These are phyloP conservation scores for Cyprinodon diabolis DNA, from an alignment of 2,797 vertebrate genomes.

Conservation along the genomic window DNA sequence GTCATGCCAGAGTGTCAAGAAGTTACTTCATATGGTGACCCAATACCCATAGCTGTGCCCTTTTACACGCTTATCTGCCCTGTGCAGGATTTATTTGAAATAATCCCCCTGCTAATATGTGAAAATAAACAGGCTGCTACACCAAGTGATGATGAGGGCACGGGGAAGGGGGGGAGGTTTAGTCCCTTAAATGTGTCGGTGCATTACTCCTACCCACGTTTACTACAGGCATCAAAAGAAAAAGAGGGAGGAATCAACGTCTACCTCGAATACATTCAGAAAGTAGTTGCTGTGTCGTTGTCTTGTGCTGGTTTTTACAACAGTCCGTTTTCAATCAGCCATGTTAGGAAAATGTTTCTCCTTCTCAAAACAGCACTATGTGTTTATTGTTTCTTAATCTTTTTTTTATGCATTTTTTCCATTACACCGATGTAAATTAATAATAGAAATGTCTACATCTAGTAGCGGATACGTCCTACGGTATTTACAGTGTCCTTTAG, in stretches of 20 bases:
- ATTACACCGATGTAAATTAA: slow-evolving; percentile 82
- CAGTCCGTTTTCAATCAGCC: slow-evolving; percentile 90
- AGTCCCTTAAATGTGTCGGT: slow-evolving; percentile 38
- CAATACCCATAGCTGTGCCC: slow-evolving; percentile 33
- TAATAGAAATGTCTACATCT: slow-evolving; percentile 82
- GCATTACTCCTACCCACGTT: slow-evolving; percentile 50
- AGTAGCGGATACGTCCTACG: slow-evolving; percentile 71
- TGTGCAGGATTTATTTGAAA: slow-evolving; percentile 12
- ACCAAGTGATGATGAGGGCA: slow-evolving; percentile 50
- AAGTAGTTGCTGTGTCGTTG: slow-evolving; percentile 82
- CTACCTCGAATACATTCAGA: slow-evolving; percentile 88
- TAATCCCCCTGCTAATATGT: slow-evolving; percentile 39
- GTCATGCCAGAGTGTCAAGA: slow-evolving; percentile 47
- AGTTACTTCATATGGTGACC: slow-evolving; percentile 41
- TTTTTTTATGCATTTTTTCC: slow-evolving; percentile 50
- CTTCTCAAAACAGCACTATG: slow-evolving; percentile 84
- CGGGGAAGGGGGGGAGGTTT: slow-evolving; percentile 40
- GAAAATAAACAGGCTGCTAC: slow-evolving; percentile 60
- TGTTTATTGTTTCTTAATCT: slow-evolving; percentile 53
- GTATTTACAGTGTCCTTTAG: slow-evolving; percentile 82
- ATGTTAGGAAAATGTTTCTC: slow-evolving; percentile 86
- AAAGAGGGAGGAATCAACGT: slow-evolving; percentile 75
- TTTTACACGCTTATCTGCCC: slow-evolving; percentile 23
- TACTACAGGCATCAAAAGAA: slow-evolving; percentile 47
- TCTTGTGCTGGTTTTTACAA: slow-evolving; percentile 89